These are phyloP conservation scores for Laticauda laticaudata DNA, from an alignment of 2,113 vertebrate genomes.

Conservation along the genomic window DNA sequence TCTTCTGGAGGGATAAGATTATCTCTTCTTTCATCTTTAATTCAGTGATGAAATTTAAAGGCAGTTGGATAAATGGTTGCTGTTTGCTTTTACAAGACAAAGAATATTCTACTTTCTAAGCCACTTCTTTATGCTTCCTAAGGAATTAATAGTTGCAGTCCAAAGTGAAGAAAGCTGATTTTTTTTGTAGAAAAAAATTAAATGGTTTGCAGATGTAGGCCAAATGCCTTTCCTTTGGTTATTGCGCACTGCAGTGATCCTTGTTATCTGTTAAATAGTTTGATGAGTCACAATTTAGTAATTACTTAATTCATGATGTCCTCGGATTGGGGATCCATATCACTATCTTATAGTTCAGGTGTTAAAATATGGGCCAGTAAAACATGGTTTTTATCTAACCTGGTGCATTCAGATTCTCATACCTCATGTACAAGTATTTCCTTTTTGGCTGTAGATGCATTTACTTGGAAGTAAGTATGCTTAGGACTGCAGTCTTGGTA, in stretches of 20 bases:
- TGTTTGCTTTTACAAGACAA: slow-evolving; percentile 2
- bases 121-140: not conserved
- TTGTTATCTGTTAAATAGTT: slow-evolving; percentile 15
- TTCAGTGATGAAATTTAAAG: slow-evolving; percentile 27
- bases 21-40: not conserved
- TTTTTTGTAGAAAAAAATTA: not conserved
- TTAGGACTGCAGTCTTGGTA: not conserved
- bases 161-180: not conserved
- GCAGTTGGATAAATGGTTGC: not conserved
- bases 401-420: not conserved
- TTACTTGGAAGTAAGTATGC: not conserved
- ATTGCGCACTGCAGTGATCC: not conserved
- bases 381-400: not conserved
- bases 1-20: not conserved
- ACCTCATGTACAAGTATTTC: not conserved
- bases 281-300: not conserved
- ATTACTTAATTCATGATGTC: not conserved
- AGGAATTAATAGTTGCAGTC: slow-evolving; percentile 8
- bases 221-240: not conserved
- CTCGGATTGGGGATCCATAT: not conserved
- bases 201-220: slow-evolving; percentile 34
- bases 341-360: not conserved
- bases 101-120: not conserved
- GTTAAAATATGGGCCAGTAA: not conserved
- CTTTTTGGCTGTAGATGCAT: not conserved